A percentile compares a stretch with the other conserved stretches of the same genome.
phyloP scores from a whole-genome alignment of 1,140 invertebrate species.

The Idris sp. region DNA sequence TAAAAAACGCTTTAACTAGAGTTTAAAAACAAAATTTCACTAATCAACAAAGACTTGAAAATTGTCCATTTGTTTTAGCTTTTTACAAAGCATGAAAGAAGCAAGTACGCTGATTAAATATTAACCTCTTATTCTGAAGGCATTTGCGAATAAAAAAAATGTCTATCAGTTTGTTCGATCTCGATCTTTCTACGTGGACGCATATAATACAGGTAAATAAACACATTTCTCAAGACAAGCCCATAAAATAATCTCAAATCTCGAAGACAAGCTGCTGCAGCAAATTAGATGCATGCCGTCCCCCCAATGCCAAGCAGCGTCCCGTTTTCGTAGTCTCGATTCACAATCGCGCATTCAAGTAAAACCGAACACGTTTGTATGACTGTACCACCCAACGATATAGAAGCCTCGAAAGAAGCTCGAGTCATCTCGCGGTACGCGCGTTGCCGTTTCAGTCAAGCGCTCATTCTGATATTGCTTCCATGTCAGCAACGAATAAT shows the following conservation, averaged over 20 bases:
- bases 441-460: slow-evolving; percentile 66
- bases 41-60: too few species aligned
- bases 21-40: too few species aligned
- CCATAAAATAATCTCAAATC: slow-evolving; percentile 53
- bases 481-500: slow-evolving; percentile 68
- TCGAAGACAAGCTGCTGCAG: slow-evolving; percentile 38
- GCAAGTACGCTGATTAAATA: too few species aligned
- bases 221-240: slow-evolving; percentile 40
- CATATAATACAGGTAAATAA: slow-evolving; percentile 29
- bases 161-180: not conserved
- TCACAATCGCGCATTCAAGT: slow-evolving; percentile 49
- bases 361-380: slow-evolving; percentile 35
- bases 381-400: slow-evolving; percentile 51
- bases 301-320: slow-evolving; percentile 12
- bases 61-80: too few species aligned
- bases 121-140: too few species aligned
- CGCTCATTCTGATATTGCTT: slow-evolving; percentile 71
- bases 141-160: too few species aligned
- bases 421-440: slow-evolving; percentile 44
- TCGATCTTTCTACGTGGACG: not conserved
- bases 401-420: slow-evolving; percentile 36
- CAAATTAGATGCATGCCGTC: slow-evolving; percentile 42
- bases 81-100: too few species aligned
- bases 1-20: too few species aligned
- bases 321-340: slow-evolving; percentile 26